phyloP scores from a whole-genome alignment of 2,113 vertebrate genomes.

The Bubo bubo region DNA sequence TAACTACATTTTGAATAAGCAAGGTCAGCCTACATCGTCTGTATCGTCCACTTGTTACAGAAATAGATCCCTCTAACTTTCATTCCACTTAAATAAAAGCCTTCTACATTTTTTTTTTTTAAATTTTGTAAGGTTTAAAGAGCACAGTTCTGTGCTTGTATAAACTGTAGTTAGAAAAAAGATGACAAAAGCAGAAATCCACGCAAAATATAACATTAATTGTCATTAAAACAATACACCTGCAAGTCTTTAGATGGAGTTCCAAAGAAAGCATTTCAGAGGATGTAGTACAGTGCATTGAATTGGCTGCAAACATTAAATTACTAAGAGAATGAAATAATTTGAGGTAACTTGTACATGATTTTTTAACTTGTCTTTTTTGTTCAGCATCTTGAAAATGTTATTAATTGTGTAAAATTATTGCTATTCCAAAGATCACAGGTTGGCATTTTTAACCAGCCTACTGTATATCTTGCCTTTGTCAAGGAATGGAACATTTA shows the following conservation, averaged over 20 bases:
- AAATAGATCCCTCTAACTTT: conserved; percentile 56
- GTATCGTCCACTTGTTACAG: conserved; percentile 52
- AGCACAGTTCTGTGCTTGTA: conserved; percentile 31
- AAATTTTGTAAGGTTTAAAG: conserved; percentile 59
- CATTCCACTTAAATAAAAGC: conserved; percentile 50
- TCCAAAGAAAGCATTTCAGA: background rate
- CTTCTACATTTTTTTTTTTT: conserved; percentile 31
- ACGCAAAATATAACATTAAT: conserved; percentile 42
- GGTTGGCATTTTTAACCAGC: background rate
- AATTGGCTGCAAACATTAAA: background rate
- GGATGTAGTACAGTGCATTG: background rate
- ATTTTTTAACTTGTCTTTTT: background rate
- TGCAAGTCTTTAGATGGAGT: conserved; percentile 24
- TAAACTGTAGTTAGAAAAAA: conserved; percentile 54
- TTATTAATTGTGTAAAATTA: background rate
- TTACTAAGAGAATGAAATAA: background rate
- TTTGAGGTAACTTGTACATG: background rate
- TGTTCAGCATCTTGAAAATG: background rate
- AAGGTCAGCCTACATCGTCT: conserved; percentile 10
- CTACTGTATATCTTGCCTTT: background rate
- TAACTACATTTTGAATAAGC: background rate
- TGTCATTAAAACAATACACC: conserved; percentile 51
- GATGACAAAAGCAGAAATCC: conserved; percentile 50
- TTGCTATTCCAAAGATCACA: background rate
- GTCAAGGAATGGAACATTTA: background rate